phyloP scores from a whole-genome alignment of 2,113 vertebrate species.

The Rostratula benghalensis region DNA sequence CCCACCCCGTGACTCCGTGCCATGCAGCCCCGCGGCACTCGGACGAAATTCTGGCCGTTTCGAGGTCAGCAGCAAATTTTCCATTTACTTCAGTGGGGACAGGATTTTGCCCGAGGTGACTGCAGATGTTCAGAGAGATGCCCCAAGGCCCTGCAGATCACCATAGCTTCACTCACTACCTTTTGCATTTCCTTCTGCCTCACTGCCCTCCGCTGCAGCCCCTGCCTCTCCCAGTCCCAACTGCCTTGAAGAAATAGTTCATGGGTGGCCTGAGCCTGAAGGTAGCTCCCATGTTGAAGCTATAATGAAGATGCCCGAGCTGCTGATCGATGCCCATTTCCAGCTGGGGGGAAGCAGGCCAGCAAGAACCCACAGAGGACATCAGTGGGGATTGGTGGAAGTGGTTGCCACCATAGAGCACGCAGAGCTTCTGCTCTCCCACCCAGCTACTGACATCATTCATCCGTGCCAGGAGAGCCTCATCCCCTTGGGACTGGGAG shows the following conservation, averaged over 20 bases:
- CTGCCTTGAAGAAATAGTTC: not conserved
- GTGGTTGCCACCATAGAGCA: not conserved
- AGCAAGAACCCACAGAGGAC: not conserved
- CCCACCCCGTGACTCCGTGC: accelerated
- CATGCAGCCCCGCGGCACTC: accelerated
- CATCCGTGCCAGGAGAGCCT: not conserved
- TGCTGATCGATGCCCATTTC: not conserved
- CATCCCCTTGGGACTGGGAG: not conserved
- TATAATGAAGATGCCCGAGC: not conserved
- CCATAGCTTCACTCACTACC: not conserved
- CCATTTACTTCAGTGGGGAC: not conserved
- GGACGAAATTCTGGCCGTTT: accelerated
- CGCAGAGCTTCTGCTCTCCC: not conserved
- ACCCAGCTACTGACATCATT: not conserved
- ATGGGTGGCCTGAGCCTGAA: not conserved
- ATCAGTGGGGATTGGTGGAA: not conserved
- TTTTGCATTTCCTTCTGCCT: not conserved
- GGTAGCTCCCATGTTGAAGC: not conserved
- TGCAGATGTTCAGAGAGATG: constrained; percentile 40
- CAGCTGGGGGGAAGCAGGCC: no score
- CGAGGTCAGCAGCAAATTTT: not conserved
- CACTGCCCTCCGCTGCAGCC: not conserved
- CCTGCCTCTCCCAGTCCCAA: not conserved
- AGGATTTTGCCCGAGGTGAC: constrained; percentile 21
- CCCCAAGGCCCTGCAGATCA: constrained; percentile 36